These are phyloP conservation scores for Drosophila fungiperda DNA, from an alignment of 2,888 invertebrate species.

Conservation along the genomic window DNA sequence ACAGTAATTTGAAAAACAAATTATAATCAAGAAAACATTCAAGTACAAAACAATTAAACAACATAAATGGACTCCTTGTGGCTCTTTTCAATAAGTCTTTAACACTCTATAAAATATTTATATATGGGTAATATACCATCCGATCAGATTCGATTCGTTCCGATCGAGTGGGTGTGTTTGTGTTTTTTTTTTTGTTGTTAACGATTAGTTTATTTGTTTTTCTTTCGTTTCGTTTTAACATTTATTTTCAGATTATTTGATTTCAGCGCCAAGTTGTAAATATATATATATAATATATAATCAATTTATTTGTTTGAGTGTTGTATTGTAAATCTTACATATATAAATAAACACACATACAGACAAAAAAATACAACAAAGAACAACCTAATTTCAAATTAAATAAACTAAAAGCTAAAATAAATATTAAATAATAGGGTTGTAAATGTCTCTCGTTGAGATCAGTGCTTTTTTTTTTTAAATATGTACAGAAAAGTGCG, in stretches of 20 bases:
- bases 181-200: slow-evolving; percentile 27
- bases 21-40: slow-evolving; percentile 48
- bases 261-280: slow-evolving; percentile 83
- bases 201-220: slow-evolving; percentile 49
- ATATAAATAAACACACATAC: slow-evolving; percentile 44
- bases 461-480: slow-evolving; percentile 8
- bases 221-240: slow-evolving; percentile 45
- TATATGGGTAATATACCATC: slow-evolving; percentile 25
- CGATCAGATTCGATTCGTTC: slow-evolving; percentile 25
- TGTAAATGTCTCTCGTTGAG: slow-evolving; percentile 16
- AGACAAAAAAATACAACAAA: slow-evolving; percentile 16
- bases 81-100: slow-evolving; percentile 44
- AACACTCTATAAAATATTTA: slow-evolving; percentile 48
- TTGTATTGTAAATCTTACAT: slow-evolving; percentile 51
- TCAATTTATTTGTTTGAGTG: slow-evolving; percentile 60
- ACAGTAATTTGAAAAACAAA: slow-evolving; percentile 19
- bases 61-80: slow-evolving; percentile 40
- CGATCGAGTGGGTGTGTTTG: slow-evolving; percentile 34
- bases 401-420: slow-evolving; percentile 46
- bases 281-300: slow-evolving; percentile 32
- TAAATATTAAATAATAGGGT: slow-evolving; percentile 7
- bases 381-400: slow-evolving; percentile 35
- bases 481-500: slow-evolving; percentile 12
- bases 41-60: slow-evolving; percentile 42
- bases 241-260: slow-evolving; percentile 73